phyloP scores from a whole-genome alignment of 2,797 vertebrate genomes.

The Pelodytes ibericus region DNA sequence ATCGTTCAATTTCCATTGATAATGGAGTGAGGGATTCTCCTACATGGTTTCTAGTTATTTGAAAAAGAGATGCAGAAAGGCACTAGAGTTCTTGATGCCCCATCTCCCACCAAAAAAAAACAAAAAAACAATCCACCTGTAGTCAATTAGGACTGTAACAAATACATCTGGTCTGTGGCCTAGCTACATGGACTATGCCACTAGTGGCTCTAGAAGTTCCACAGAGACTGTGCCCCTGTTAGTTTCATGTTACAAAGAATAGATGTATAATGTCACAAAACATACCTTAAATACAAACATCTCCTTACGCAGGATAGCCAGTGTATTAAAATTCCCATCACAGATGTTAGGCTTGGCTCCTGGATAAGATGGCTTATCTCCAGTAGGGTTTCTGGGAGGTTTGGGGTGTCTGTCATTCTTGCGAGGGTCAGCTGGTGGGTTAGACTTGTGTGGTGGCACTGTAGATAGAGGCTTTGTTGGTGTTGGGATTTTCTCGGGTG shows the following conservation, averaged over 20 bases:
- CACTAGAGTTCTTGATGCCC: too few species aligned
- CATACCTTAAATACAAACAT: conserved; percentile 99
- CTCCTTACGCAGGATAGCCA: conserved; percentile 94
- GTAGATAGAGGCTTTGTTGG: conserved; percentile 95
- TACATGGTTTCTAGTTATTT: too few species aligned
- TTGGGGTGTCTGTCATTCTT: conserved; percentile 92
- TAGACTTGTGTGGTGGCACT: conserved; percentile 86
- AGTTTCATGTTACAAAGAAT: too few species aligned
- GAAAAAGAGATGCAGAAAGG: too few species aligned
- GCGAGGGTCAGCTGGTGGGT: conserved; percentile 88
- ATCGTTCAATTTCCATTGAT: conserved; percentile 58
- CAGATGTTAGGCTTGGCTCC: conserved; percentile 95
- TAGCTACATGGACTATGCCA: too few species aligned
- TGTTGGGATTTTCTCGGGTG: conserved; percentile 91
- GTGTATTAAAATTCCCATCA: conserved; percentile 95
- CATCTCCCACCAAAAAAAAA: too few species aligned
- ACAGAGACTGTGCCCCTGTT: too few species aligned
- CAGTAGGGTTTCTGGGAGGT: conserved; percentile 86
- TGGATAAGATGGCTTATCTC: conserved; percentile 87
- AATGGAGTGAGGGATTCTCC: too few species aligned
- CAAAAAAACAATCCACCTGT: too few species aligned
- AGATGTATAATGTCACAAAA: not conserved
- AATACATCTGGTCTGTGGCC: too few species aligned
- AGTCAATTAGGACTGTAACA: too few species aligned
- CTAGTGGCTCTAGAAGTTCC: too few species aligned